Conservation (phyloP, 2,113 vertebrate species). For the Forbesichthys agassizii region DNA sequence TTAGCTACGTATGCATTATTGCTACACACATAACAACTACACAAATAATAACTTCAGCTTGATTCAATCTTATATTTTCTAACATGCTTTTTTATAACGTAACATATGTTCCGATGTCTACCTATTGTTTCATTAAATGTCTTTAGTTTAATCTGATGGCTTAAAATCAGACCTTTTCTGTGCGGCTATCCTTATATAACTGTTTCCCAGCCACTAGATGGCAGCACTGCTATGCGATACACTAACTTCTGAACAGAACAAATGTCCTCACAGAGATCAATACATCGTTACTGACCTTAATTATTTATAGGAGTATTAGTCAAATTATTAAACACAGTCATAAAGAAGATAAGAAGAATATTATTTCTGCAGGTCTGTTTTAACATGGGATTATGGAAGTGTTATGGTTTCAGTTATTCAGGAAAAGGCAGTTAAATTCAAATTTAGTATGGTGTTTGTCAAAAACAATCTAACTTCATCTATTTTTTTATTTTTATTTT, state of each 20-base stretch:
- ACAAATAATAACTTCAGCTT: too few relatives aligned
- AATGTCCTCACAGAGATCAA: constrained; percentile 34
- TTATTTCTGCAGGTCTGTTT: not conserved
- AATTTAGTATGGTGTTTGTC: too few relatives aligned
- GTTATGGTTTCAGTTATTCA: too few relatives aligned
- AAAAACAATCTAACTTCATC: too few relatives aligned
- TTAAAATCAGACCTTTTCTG: not conserved
- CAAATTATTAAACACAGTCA: constrained; percentile 55
- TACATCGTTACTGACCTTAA: constrained; percentile 56
- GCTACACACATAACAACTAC: too few relatives aligned
- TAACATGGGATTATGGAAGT: not conserved
- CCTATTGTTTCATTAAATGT: not conserved
- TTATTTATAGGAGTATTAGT: constrained; percentile 45
- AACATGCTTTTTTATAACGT: too few relatives aligned
- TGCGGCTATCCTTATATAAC: not conserved
- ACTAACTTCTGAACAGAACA: not conserved
- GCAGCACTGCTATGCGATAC: constrained; percentile 43
- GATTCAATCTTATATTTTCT: too few relatives aligned
- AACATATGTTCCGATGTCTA: too few relatives aligned
- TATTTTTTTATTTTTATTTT: not conserved
- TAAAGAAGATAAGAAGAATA: not conserved
- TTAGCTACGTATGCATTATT: too few relatives aligned
- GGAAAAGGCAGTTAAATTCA: too few relatives aligned
- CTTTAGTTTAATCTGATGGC: not conserved
- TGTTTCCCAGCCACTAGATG: constrained; percentile 52